Percentiles rank a stretch among this genome's conserved stretches.
phyloP scores from a whole-genome alignment of 2,113 vertebrate genomes.

The Cervus canadensis region DNA sequence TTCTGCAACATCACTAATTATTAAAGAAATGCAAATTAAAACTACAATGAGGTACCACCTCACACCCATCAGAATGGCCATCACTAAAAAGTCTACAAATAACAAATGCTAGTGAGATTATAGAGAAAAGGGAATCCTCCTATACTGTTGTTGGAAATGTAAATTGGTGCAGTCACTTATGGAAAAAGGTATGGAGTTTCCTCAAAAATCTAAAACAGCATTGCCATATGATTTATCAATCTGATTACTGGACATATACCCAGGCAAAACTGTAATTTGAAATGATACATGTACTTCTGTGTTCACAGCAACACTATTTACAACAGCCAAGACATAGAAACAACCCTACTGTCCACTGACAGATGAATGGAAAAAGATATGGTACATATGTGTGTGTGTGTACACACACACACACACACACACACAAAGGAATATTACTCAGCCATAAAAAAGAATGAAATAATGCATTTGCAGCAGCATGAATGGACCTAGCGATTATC shows the following conservation, averaged over 20 bases:
- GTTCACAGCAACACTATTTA: not conserved
- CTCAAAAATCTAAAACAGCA: not conserved
- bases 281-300: not conserved
- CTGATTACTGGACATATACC: not conserved
- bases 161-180: not conserved
- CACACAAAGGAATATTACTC: not conserved
- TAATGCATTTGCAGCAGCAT: not conserved
- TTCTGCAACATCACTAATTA: not conserved
- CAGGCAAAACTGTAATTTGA: not conserved
- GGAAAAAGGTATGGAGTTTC: not conserved
- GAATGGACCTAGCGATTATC: not conserved
- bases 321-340: not conserved
- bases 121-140: not conserved
- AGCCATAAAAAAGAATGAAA: not conserved
- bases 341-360: not conserved
- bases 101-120: not conserved
- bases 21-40: not conserved
- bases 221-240: not conserved
- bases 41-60: not conserved
- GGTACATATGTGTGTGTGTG: not conserved
- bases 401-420: not conserved
- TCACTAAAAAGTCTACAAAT: not conserved
- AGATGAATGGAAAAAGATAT: not conserved
- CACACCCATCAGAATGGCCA: not conserved
- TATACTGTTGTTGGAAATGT: not conserved